Percentiles rank a stretch among this genome's conserved stretches.
Conservation (phyloP, 2,113 vertebrate genomes). For the Pseudolaguvia tuberculata region DNA sequence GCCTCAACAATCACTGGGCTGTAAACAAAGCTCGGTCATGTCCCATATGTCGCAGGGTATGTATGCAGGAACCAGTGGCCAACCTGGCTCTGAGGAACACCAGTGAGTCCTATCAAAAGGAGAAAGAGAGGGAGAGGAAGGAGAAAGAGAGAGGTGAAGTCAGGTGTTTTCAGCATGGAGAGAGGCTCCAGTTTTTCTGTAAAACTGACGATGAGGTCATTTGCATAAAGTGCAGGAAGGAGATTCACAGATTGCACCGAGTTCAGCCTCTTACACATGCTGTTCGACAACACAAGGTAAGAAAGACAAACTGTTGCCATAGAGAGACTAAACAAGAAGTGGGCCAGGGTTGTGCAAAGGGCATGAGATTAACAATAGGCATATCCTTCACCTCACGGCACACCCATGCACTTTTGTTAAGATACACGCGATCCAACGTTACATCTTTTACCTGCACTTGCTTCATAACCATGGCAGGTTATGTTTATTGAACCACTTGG, state of each 20-base stretch:
- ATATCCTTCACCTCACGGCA: too few species aligned
- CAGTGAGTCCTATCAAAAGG: slow-evolving; percentile 27
- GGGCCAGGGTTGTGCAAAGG: too few species aligned
- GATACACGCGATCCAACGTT: too few species aligned
- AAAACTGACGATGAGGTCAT: background rate
- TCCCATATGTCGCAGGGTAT: slow-evolving; percentile 9
- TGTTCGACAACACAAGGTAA: slow-evolving; percentile 25
- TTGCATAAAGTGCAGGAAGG: slow-evolving; percentile 3
- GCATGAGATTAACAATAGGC: too few species aligned
- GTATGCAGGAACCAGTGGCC: background rate
- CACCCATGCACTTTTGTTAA: too few species aligned
- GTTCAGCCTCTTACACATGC: background rate
- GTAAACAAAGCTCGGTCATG: slow-evolving; percentile 8
- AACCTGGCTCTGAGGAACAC: slow-evolving; percentile 32
- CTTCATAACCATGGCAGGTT: too few species aligned
- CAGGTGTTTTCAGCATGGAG: slow-evolving; percentile 11
- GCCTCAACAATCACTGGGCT: slow-evolving; percentile 2
- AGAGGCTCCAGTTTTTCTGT: slow-evolving; percentile 16
- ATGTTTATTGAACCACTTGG: too few species aligned
- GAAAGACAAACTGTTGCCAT: too few species aligned
- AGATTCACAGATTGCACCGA: background rate
- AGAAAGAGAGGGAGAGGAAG: background rate
- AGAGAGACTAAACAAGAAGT: too few species aligned
- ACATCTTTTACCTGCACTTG: too few species aligned
- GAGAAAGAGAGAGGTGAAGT: background rate